Percentiles rank a stretch among this genome's conserved stretches.
Conservation (phyloP, 1,140 invertebrate species). For the Sycophila sp. region DNA sequence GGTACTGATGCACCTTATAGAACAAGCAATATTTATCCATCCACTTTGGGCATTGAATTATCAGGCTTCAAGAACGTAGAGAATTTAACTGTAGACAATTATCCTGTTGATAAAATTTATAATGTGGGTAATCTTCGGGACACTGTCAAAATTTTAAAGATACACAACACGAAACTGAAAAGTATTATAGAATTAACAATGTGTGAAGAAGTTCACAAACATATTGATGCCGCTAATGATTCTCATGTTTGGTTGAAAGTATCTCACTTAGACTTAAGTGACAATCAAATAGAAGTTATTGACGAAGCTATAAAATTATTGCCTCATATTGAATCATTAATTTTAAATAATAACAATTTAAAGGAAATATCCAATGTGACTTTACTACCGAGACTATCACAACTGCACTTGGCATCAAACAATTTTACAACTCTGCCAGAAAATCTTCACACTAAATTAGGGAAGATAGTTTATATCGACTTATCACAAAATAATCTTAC, state of each 20-base stretch:
- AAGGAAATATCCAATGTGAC: constrained; percentile 80
- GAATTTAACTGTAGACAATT: constrained; percentile 70
- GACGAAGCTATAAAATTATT: constrained; percentile 84
- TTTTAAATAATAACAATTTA: constrained; percentile 82
- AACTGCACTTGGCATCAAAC: constrained; percentile 78
- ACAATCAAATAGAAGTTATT: constrained; percentile 81
- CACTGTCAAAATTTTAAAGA: constrained; percentile 71
- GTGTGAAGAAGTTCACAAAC: constrained; percentile 79
- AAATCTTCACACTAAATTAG: constrained; percentile 85
- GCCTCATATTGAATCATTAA: constrained; percentile 78
- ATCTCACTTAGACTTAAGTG: constrained; percentile 77
- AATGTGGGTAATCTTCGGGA: constrained; percentile 76
- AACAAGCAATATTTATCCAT: constrained; percentile 85
- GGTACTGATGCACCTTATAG: constrained; percentile 73
- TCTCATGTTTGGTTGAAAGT: constrained; percentile 63
- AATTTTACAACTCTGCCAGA: constrained; percentile 78
- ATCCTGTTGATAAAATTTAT: constrained; percentile 74
- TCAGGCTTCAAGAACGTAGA: constrained; percentile 81
- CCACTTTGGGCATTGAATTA: constrained; percentile 82
- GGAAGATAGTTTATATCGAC: constrained; percentile 89
- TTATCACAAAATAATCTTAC: constrained; percentile 87
- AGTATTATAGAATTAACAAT: constrained; percentile 78
- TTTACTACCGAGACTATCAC: constrained; percentile 78
- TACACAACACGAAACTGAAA: constrained; percentile 71
- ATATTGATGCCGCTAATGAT: constrained; percentile 60